phyloP scores from a whole-genome alignment of 2,888 invertebrate species.

The Argyra leucocephala region DNA sequence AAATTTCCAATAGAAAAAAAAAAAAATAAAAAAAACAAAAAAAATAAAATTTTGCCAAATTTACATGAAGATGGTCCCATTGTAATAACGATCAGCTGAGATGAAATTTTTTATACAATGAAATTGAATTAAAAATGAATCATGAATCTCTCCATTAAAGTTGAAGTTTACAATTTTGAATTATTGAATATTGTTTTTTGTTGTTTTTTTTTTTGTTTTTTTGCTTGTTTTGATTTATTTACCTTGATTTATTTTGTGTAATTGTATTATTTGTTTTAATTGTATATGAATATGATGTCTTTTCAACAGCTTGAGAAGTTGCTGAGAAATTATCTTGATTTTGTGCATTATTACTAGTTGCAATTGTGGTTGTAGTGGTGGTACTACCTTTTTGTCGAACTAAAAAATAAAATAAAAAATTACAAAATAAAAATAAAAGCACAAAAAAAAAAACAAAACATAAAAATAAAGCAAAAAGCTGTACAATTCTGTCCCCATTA shows the following conservation, averaged over 20 bases:
- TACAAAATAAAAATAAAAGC: not conserved
- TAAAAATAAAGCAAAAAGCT: not conserved
- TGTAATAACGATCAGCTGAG: no score
- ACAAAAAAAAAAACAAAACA: not conserved
- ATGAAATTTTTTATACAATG: no score
- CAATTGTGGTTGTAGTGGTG: slow-evolving; percentile 24
- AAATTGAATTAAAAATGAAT: no score
- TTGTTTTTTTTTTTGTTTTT: no score
- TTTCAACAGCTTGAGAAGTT: slow-evolving; percentile 28
- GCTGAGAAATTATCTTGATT: not conserved
- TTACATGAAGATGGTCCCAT: no score
- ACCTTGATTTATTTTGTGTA: slow-evolving; percentile 46
- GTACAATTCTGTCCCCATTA: not conserved
- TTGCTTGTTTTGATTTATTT: slow-evolving; percentile 21
- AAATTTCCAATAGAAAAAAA: no score
- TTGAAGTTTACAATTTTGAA: no score
- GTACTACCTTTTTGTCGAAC: slow-evolving; percentile 18
- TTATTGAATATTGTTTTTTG: no score
- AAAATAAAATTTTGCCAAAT: no score
- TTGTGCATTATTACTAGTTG: slow-evolving; percentile 26
- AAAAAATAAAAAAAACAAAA: no score
- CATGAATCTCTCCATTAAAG: no score
- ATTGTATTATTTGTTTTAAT: slow-evolving; percentile 50
- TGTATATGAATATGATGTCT: slow-evolving; percentile 49
- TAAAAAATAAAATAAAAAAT: not conserved